phyloP scores from a whole-genome alignment of 2,113 vertebrate genomes.

The Desmodus rotundus region DNA sequence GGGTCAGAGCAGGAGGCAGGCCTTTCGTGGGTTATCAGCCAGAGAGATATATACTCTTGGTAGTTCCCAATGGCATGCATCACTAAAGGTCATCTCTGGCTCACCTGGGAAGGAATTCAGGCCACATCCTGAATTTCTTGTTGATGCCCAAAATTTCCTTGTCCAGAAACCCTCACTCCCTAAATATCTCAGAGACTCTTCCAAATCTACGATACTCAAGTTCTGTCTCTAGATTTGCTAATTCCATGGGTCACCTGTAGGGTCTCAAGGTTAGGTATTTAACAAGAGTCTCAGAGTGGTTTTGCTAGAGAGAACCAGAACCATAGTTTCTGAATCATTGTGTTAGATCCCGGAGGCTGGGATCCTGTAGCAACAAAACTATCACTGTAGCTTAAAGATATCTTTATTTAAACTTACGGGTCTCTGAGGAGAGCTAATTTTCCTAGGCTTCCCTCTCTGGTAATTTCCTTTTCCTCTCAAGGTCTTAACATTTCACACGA shows the following conservation, averaged over 20 bases:
- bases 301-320: background rate
- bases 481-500: background rate
- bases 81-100: background rate
- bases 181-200: background rate
- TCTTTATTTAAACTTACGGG: background rate
- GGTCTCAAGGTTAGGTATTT: background rate
- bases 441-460: background rate
- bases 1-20: background rate
- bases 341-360: background rate
- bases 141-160: background rate
- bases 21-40: background rate
- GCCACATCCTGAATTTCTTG: background rate
- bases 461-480: background rate
- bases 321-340: background rate
- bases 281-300: background rate
- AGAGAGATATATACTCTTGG: background rate
- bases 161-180: background rate
- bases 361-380: background rate
- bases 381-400: background rate
- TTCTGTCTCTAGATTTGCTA: background rate
- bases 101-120: background rate
- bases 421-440: background rate
- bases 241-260: background rate
- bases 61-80: background rate
- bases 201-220: background rate